Conservation (phyloP, 2,113 vertebrate species). For the Clupea harengus region DNA sequence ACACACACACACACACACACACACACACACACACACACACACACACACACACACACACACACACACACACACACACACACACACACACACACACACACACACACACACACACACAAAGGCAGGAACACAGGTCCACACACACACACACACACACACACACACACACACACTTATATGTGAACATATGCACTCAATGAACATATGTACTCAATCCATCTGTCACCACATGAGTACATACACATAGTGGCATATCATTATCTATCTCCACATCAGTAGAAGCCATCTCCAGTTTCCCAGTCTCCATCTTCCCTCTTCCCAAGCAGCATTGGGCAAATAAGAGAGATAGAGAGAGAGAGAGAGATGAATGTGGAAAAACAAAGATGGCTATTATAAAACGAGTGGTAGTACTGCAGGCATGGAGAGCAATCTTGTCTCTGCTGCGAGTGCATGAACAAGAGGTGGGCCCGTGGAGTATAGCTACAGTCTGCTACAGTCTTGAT, state of each 20-base stretch:
- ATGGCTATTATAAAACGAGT: background rate
- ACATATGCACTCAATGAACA: background rate
- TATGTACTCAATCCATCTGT: constrained; percentile 24
- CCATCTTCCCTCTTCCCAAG: background rate
- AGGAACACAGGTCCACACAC: constrained; percentile 52
- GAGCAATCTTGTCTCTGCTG: background rate
- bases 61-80: constrained; percentile 42
- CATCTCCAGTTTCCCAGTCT: background rate
- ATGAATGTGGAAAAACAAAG: background rate
- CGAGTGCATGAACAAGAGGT: background rate
- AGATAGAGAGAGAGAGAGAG: background rate
- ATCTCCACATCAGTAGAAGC: constrained; percentile 7
- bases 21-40: background rate
- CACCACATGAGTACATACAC: background rate
- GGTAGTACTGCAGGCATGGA: background rate
- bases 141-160: constrained; percentile 51
- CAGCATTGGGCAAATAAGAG: background rate
- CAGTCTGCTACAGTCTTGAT: background rate
- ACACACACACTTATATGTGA: no score
- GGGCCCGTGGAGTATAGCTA: background rate
- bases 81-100: constrained; percentile 53
- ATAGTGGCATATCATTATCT: background rate
- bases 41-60: constrained; percentile 48
- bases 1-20: background rate
- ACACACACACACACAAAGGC: no score